phyloP scores from a whole-genome alignment of 2,888 invertebrate genomes.

The Agrilus cyanescens region DNA sequence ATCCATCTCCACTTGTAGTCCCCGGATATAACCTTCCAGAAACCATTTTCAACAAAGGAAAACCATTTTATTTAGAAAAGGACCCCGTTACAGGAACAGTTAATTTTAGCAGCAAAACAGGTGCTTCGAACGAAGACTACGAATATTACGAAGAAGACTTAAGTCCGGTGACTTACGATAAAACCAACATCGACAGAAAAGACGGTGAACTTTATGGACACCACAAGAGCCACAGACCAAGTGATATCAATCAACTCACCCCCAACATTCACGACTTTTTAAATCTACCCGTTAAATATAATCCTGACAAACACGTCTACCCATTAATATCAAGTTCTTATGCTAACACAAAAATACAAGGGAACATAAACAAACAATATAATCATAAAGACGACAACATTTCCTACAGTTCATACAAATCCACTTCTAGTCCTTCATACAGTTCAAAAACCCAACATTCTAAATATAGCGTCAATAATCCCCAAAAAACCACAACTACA shows the following conservation, averaged over 20 bases:
- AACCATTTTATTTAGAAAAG: constrained; percentile 57
- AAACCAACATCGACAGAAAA: constrained; percentile 35
- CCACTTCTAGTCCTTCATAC: constrained; percentile 30
- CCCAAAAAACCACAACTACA: constrained; percentile 22
- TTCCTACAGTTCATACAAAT: constrained; percentile 26
- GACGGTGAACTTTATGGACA: constrained; percentile 28
- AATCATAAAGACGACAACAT: constrained; percentile 35
- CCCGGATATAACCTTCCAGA: constrained; percentile 39
- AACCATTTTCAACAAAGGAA: constrained; percentile 54
- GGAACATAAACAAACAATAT: constrained; percentile 44
- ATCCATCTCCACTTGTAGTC: constrained; percentile 32
- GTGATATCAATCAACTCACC: constrained; percentile 48
- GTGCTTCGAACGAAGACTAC: constrained; percentile 30
- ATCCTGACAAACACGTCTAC: constrained; percentile 54
- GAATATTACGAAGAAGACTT: constrained; percentile 27
- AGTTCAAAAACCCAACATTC: constrained; percentile 23
- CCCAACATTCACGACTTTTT: constrained; percentile 57
- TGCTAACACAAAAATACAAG: constrained; percentile 60
- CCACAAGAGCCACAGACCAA: constrained; percentile 37
- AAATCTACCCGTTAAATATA: constrained; percentile 55
- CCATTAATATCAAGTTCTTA: constrained; percentile 60
- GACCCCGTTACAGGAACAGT: constrained; percentile 55
- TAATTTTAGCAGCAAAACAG: constrained; percentile 46
- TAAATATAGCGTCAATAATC: constrained; percentile 12
- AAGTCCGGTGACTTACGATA: constrained; percentile 28